These are phyloP conservation scores for Acleris laterana DNA, from an alignment of 2,888 invertebrate species.

Conservation along the genomic window DNA sequence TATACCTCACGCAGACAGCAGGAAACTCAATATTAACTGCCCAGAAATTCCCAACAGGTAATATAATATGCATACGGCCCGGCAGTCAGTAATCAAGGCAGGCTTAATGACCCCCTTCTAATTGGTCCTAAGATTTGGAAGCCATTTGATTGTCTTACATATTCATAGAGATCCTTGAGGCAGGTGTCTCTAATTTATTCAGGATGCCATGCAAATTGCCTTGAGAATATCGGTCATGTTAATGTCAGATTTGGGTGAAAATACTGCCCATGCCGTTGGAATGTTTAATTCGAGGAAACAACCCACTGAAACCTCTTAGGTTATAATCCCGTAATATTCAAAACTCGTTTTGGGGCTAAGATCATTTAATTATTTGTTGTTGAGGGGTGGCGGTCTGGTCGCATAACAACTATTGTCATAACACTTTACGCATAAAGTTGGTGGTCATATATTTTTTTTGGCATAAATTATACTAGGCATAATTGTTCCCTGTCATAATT, in stretches of 20 bases:
- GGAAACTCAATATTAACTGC: constrained; percentile 33
- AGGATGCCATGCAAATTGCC: constrained; percentile 82
- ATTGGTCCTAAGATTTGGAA: constrained; percentile 81
- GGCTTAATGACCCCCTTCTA: constrained; percentile 78
- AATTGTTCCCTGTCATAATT: no score
- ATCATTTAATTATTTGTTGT: no score
- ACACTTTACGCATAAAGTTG: no score
- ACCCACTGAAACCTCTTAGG: no score
- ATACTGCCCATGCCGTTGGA: constrained; percentile 69
- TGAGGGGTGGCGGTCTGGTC: no score
- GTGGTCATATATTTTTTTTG: no score
- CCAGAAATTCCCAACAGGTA: constrained; percentile 20
- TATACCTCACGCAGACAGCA: not conserved
- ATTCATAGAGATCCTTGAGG: constrained; percentile 78
- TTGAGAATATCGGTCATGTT: constrained; percentile 82
- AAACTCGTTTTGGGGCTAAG: no score
- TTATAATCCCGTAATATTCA: no score
- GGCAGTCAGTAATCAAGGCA: constrained; percentile 68
- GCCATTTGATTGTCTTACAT: constrained; percentile 78
- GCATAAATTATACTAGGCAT: no score
- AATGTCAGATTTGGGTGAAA: constrained; percentile 80
- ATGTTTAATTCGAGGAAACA: no score
- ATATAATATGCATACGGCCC: constrained; percentile 46
- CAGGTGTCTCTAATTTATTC: constrained; percentile 81
- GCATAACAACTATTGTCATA: no score